phyloP scores from a whole-genome alignment of 2,797 vertebrate genomes.

The Myotis daubentonii region DNA sequence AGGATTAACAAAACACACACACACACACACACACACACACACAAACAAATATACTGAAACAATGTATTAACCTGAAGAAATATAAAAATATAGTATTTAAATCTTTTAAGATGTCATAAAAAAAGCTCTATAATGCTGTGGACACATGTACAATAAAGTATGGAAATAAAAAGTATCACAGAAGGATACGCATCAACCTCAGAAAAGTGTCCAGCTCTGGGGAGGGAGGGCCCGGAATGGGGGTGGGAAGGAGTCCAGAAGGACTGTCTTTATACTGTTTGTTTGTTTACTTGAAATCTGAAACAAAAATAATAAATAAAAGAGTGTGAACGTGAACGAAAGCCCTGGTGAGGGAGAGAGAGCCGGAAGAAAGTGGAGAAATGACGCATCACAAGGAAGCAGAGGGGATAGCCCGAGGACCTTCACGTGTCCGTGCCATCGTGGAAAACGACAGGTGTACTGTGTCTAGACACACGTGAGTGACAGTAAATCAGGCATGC shows the following conservation, averaged over 20 bases:
- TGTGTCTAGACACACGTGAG: neutral
- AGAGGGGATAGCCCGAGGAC: neutral
- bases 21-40: no score
- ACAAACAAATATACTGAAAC: neutral
- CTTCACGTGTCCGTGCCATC: neutral
- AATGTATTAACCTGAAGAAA: constrained; percentile 27
- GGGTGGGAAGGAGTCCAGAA: neutral
- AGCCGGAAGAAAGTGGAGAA: neutral
- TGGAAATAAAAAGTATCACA: neutral
- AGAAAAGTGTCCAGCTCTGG: neutral
- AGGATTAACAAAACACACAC: no score
- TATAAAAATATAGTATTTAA: neutral
- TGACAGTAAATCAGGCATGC: neutral
- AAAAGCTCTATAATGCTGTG: neutral
- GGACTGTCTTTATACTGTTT: neutral
- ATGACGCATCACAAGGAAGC: neutral
- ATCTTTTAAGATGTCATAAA: neutral
- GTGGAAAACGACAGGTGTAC: neutral
- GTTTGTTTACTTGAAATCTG: neutral
- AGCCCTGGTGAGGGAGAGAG: neutral
- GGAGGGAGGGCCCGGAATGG: neutral
- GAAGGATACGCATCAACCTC: neutral
- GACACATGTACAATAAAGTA: neutral
- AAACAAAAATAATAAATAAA: neutral
- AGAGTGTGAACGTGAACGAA: neutral